Base-by-base conservation (phyloP, 2,797 vertebrate genomes). In the Fistularia commersonii region DNA sequence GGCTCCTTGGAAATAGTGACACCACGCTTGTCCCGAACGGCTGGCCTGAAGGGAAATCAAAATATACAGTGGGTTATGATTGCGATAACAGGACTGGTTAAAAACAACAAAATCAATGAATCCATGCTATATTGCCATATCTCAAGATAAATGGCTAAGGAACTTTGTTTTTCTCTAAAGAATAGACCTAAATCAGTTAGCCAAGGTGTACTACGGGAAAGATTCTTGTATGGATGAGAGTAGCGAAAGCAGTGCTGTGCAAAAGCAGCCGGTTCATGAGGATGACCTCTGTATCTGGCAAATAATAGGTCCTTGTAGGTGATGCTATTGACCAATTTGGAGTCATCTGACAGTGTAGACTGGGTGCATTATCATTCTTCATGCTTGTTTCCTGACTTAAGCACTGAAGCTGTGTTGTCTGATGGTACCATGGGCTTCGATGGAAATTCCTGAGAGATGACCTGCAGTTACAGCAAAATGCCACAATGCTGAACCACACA, bases 391-490 rank as follows among this genome's bases (percentile, higher is more conserved):
- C 45, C 51, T 67, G 61, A 60, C 37, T 57, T 52, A 59, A 60
- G 33, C 63, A 85, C 72, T 82, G 74, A 76, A 68, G 48, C 52
- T 11, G 32, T 13, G 10, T 80, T 88, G 84, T 86, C 47, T 61
- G 45, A 57, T 41, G 11, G 39, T 44, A 48, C 79, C 69, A 72
- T 65, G 32, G 9, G n/a, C 44, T 59, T 57, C 8, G 57, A 60
- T 62, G 43, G 43, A 35, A 57, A 81, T 76, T 76, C 48, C 55
- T 40, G 7, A 47, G 43, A 47, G 48, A 70, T 65, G 45, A 66
- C 37, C 41, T 32, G 41, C 8, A 6, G 10, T 48, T 9, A 52
- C 10, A 33, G 32, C 38, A 53, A 14, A 38, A 31, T 38, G 35
- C 23, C 23, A 23, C 23, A 23, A 23, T 23, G 23, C 2, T 23